Percentiles rank a stretch among this genome's conserved stretches.
phyloP scores from a whole-genome alignment of 2,888 invertebrate genomes.

The Cecidostiba fungosa region DNA sequence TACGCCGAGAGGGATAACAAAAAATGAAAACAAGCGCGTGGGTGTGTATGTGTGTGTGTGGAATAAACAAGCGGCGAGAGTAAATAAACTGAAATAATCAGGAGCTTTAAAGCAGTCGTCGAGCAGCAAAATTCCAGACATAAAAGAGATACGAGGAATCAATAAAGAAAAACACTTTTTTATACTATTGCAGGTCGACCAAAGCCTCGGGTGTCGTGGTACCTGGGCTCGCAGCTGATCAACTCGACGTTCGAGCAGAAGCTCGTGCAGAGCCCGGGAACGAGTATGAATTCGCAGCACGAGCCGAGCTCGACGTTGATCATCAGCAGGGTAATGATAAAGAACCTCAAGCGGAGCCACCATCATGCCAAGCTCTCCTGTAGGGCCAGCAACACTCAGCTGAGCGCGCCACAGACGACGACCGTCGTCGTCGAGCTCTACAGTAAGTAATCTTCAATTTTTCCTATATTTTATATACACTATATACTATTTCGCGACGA shows the following conservation, averaged over 20 bases:
- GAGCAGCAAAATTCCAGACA: neutral
- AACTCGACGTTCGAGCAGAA: conserved; percentile 87
- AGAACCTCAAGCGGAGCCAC: conserved; percentile 91
- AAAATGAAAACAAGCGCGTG: neutral
- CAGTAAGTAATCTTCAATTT: conserved; percentile 92
- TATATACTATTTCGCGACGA: too few species aligned
- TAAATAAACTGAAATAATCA: conserved; percentile 2
- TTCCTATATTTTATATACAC: too few species aligned
- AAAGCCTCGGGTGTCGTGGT: conserved; percentile 91
- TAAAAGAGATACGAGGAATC: neutral
- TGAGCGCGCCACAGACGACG: conserved; percentile 90
- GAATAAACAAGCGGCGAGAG: neutral
- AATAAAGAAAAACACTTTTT: neutral
- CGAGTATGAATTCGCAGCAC: neutral
- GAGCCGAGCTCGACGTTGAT: conserved; percentile 26
- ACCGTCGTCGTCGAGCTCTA: conserved; percentile 92
- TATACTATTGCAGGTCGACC: conserved; percentile 84
- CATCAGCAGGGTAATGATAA: conserved; percentile 90
- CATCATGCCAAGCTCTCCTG: conserved; percentile 92
- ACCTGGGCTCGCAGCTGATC: conserved; percentile 86
- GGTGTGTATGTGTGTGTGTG: neutral
- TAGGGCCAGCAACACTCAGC: conserved; percentile 93
- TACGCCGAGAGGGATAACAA: conserved; percentile 2
- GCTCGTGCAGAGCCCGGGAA: conserved; percentile 71
- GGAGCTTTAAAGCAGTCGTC: neutral